Conservation (phyloP, 1,140 invertebrate species). For the Drosophila sp. region DNA sequence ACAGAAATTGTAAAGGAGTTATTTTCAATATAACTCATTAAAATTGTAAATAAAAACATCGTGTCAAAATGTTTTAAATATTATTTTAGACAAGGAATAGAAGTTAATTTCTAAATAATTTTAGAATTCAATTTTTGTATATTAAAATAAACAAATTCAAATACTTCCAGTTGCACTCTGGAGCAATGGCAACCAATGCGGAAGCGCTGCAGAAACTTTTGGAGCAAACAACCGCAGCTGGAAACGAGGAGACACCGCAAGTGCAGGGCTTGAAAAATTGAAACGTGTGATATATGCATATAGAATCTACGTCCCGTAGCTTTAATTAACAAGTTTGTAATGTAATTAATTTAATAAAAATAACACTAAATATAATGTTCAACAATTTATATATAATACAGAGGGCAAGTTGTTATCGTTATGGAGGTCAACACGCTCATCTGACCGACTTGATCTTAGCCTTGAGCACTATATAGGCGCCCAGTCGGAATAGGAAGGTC, state of each 20-base stretch:
- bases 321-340: slow-evolving; percentile 71
- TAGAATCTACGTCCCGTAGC: slow-evolving; percentile 44
- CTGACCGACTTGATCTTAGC: slow-evolving; percentile 80
- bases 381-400: slow-evolving; percentile 91
- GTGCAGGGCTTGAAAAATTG: slow-evolving; percentile 44
- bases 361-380: slow-evolving; percentile 90
- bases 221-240: slow-evolving; percentile 6
- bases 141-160: not conserved
- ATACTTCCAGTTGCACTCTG: slow-evolving; percentile 48
- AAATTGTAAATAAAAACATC: no score
- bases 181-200: slow-evolving; percentile 57
- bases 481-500: slow-evolving; percentile 89
- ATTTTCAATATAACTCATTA: no score
- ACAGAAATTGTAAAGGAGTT: no score
- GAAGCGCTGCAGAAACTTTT: slow-evolving; percentile 53
- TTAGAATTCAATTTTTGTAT: no score
- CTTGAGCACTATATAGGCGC: slow-evolving; percentile 91
- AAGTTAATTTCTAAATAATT: no score
- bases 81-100: no score
- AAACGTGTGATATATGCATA: slow-evolving; percentile 58
- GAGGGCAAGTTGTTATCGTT: slow-evolving; percentile 84
- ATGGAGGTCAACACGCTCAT: slow-evolving; percentile 38
- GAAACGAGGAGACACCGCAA: not conserved
- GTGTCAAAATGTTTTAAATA: no score
- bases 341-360: slow-evolving; percentile 88